phyloP scores from a whole-genome alignment of 2,888 invertebrate species.

The Drosophila conformis region DNA sequence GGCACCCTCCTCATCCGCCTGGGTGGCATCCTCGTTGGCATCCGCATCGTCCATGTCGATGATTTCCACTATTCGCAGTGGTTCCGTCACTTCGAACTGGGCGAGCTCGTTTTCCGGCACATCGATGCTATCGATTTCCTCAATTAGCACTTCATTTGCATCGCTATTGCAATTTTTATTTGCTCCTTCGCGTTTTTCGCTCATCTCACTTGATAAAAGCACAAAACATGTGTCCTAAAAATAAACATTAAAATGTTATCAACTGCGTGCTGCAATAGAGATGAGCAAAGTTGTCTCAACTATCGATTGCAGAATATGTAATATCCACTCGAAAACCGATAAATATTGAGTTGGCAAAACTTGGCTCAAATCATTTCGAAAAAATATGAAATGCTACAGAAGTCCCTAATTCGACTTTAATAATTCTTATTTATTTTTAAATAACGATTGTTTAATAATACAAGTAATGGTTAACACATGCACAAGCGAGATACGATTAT shows the following conservation, averaged over 20 bases:
- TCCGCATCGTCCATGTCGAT: conserved; percentile 40
- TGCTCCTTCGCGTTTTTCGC: conserved; percentile 10
- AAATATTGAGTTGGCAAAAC: not conserved
- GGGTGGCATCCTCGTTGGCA: conserved; percentile 6
- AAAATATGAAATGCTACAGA: not conserved
- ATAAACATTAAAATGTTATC: not conserved
- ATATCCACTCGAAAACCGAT: not conserved
- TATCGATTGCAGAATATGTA: not conserved
- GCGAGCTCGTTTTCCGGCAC: conserved; percentile 81
- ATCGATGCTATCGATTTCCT: conserved; percentile 82
- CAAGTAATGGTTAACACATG: not conserved
- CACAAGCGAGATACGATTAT: not conserved
- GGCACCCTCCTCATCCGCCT: conserved; percentile 85
- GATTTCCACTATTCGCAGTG: conserved; percentile 73
- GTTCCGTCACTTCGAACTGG: conserved; percentile 82
- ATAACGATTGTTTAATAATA: conserved; percentile 8
- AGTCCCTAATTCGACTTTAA: not conserved
- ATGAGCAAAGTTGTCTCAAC: not conserved
- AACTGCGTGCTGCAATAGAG: not conserved
- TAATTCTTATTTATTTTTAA: not conserved
- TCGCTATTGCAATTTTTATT: conserved; percentile 22
- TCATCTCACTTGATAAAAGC: conserved; percentile 21
- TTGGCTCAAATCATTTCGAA: not conserved
- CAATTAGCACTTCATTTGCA: conserved; percentile 69
- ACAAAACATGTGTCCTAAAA: conserved; percentile 17